A percentile compares a stretch with the other conserved stretches of the same genome.
phyloP scores from a whole-genome alignment of 2,888 invertebrate genomes.

The Drosophila helvetica region DNA sequence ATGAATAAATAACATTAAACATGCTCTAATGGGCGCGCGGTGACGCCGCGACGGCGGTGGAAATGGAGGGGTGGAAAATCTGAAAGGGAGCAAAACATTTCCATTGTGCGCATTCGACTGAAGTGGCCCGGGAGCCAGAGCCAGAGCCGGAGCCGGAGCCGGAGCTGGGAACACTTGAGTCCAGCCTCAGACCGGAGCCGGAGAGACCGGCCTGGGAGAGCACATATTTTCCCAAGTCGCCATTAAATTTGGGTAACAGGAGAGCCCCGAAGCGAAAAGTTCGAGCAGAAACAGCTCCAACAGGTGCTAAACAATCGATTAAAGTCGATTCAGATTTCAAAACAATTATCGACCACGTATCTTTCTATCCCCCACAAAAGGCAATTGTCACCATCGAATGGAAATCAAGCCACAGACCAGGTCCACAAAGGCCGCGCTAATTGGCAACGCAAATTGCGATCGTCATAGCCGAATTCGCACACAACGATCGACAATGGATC shows the following conservation, averaged over 20 bases:
- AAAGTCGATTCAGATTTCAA: slow-evolving; percentile 25
- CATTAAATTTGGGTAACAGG: slow-evolving; percentile 35
- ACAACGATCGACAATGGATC: slow-evolving; percentile 22
- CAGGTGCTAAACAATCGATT: slow-evolving; percentile 25
- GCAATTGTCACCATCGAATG: slow-evolving; percentile 53
- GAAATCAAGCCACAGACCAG: slow-evolving; percentile 23
- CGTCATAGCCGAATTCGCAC: slow-evolving; percentile 37
- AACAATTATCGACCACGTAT: slow-evolving; percentile 20
- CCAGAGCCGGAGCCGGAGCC: slow-evolving; percentile 38
- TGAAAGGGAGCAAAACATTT: slow-evolving; percentile 60
- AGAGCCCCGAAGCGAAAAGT: background rate
- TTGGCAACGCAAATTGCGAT: slow-evolving; percentile 55
- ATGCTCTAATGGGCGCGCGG: slow-evolving; percentile 76
- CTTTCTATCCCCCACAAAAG: slow-evolving; percentile 45
- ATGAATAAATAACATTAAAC: slow-evolving; percentile 81
- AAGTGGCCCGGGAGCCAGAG: slow-evolving; percentile 59
- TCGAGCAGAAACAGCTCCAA: slow-evolving; percentile 15
- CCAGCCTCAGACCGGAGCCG: background rate
- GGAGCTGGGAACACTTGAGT: slow-evolving; percentile 7
- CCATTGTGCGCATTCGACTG: slow-evolving; percentile 57
- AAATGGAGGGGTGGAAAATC: slow-evolving; percentile 62
- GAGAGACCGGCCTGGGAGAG: slow-evolving; percentile 58
- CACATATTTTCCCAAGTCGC: slow-evolving; percentile 56
- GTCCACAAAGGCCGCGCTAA: slow-evolving; percentile 54
- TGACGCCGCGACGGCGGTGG: slow-evolving; percentile 44